Evolutionary conservation across 2,113 vertebrate genomes (phyloP).

Genomic region (Haemorhous mexicanus): DNA sequence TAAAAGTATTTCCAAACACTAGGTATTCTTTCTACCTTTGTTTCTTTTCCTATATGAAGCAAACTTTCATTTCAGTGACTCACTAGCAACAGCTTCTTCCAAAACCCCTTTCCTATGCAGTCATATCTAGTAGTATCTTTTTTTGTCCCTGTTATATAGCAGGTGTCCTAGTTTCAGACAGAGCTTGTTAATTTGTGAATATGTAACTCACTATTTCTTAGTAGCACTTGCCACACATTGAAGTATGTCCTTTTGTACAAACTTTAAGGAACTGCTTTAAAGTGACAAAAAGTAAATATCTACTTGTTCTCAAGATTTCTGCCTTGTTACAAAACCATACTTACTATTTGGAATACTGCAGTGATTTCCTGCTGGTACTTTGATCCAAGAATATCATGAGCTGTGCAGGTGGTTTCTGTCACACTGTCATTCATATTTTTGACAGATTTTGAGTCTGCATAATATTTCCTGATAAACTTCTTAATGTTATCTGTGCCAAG

Average conservation of each 20-base stretch:
- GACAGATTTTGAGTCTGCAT: conserved; percentile 57
- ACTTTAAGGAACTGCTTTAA: neutral
- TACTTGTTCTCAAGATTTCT: neutral
- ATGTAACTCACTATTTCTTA: neutral
- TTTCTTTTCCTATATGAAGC: neutral
- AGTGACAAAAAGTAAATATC: neutral
- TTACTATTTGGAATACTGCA: conserved; percentile 34
- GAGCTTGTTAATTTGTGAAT: neutral
- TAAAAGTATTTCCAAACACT: neutral
- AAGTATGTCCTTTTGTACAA: neutral
- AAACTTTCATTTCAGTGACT: neutral
- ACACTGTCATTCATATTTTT: conserved; percentile 43
- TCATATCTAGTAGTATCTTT: neutral
- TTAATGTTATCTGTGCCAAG: conserved; percentile 40
- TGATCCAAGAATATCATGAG: conserved; percentile 48
- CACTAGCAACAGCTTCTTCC: neutral
- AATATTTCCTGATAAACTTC: conserved; percentile 47
- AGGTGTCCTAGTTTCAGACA: neutral
- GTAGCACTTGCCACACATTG: neutral
- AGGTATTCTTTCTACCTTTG: neutral
- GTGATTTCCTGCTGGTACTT: conserved; percentile 17
- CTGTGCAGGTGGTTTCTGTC: conserved; percentile 60
- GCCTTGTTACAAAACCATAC: conserved; percentile 15
- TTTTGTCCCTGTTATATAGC: neutral
- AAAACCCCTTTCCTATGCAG: neutral